Base-by-base conservation (phyloP, 2,797 vertebrate species). In the Gambelia wislizenii region DNA sequence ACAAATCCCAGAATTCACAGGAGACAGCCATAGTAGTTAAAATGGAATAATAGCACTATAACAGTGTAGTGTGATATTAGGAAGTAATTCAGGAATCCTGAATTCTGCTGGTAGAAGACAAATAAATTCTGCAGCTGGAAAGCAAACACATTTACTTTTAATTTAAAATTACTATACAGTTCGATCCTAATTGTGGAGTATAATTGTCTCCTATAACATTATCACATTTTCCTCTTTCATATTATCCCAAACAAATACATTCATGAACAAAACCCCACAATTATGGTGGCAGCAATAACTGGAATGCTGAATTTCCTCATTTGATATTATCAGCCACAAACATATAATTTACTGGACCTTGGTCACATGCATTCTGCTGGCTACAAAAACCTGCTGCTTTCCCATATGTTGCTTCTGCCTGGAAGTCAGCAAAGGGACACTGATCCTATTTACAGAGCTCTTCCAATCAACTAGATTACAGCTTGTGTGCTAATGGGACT, bases 401-500 rank as follows among this genome's bases (percentile, higher is more conserved):
- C 61, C 80, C 88, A 90, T 83, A 89, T 88, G 89, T 74, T 81
- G 52, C 33, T 93, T 87, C 80, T 87, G 54, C 70, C 91, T 87
- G 12, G 67, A 93, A 88, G 67, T 74, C 76, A 91, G 47, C n/a
- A 81, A 91, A 72, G 16, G 56, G 56, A 75, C 89, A 10, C 20
- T 90, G 89, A 92, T 91, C 64, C 84, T 86, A 87, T 54, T 75
- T 70, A 52, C 47, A 6, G 27, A 54, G 59, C n/a, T 88, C 27
- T 39, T 44, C 74, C 20, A 85, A 85, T 92, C 87, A 74, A 86
- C 83, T 84, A 56, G 91, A 89, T 91, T 89, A 92, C 22, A 91
- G 12, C 36, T 75, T 74, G 87, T 83, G 30, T 54, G 39, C 44
- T 93, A 86, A 92, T 2, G 1, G 78, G 85, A 85, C 87, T 92